Percentiles rank a stretch among this genome's conserved stretches.
Conservation (phyloP, 92 coral and sea anemone genomes). For the Epizoanthus scotinus region DNA sequence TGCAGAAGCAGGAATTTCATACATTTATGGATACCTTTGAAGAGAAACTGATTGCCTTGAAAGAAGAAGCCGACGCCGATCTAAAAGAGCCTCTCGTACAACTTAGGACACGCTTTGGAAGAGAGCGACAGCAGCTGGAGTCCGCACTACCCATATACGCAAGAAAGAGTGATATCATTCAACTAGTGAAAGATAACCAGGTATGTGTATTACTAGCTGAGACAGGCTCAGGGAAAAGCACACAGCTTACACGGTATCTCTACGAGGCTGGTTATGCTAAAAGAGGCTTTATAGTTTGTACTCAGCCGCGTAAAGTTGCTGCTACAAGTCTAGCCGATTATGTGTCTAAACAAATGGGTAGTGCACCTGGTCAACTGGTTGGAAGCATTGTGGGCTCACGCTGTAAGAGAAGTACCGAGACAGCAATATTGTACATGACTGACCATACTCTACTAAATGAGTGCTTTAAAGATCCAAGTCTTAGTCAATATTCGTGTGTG, state of each 20-base stretch:
- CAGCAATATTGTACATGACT: slow-evolving; percentile 78
- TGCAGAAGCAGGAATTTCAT: slow-evolving; percentile 52
- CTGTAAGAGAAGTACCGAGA: slow-evolving; percentile 38
- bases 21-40: slow-evolving; percentile 40
- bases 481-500: slow-evolving; percentile 80
- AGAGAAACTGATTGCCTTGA: slow-evolving; percentile 29
- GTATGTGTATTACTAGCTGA: slow-evolving; percentile 86
- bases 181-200: slow-evolving; percentile 62
- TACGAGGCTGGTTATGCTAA: slow-evolving; percentile 78
- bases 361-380: slow-evolving; percentile 69
- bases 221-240: slow-evolving; percentile 98
- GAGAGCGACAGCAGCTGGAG: slow-evolving; percentile 71
- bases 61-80: slow-evolving; percentile 11
- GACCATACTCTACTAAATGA: slow-evolving; percentile 88
- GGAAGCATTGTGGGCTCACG: slow-evolving; percentile 78
- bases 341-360: slow-evolving; percentile 84
- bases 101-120: slow-evolving; percentile 45
- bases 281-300: slow-evolving; percentile 68
- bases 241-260: slow-evolving; percentile 87
- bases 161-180: slow-evolving; percentile 57
- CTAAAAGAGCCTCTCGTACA: slow-evolving; percentile 23
- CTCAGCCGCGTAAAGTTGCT: slow-evolving; percentile 96
- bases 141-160: slow-evolving; percentile 91
- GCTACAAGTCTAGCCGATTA: slow-evolving; percentile 82
- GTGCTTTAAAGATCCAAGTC: slow-evolving; percentile 67